These are phyloP conservation scores for Campylomormyrus tamandua DNA, from an alignment of 2,113 vertebrate genomes.

Conservation along the genomic window DNA sequence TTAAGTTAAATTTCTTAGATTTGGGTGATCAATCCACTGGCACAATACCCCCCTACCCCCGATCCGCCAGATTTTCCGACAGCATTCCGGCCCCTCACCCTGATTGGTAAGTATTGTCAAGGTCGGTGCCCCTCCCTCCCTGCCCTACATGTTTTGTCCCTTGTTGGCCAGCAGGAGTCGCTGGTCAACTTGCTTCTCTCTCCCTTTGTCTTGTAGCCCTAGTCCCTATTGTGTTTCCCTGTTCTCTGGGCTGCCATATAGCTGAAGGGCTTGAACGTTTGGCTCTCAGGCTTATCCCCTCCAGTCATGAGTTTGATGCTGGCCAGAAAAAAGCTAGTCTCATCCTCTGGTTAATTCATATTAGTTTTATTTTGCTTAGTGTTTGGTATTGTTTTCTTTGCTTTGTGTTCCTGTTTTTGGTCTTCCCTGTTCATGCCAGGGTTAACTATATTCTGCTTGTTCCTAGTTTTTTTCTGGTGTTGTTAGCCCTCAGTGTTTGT, in stretches of 20 bases:
- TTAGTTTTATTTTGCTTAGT: not conserved
- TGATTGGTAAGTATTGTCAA: not conserved
- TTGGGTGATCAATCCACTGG: not conserved
- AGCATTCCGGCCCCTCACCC: not conserved
- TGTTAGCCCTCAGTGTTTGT: not conserved
- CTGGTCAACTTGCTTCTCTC: not conserved
- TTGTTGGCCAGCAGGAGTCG: not conserved
- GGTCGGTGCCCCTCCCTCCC: not conserved
- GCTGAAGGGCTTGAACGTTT: no score
- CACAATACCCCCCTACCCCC: not conserved
- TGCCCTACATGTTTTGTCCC: not conserved
- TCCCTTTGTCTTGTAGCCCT: no score
- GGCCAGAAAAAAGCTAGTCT: no score
- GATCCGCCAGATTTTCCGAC: not conserved
- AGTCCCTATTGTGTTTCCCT: no score
- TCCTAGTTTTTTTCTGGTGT: not conserved
- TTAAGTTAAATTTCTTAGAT: not conserved
- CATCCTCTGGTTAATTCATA: not conserved
- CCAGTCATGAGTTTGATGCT: not conserved
- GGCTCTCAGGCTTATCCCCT: not conserved
- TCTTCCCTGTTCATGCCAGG: not conserved
- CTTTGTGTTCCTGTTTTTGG: not conserved
- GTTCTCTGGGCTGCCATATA: no score
- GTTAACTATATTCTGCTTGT: not conserved
- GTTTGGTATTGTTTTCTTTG: not conserved